phyloP scores from a whole-genome alignment of 2,797 vertebrate species.

The Poeciliopsis gracilis region DNA sequence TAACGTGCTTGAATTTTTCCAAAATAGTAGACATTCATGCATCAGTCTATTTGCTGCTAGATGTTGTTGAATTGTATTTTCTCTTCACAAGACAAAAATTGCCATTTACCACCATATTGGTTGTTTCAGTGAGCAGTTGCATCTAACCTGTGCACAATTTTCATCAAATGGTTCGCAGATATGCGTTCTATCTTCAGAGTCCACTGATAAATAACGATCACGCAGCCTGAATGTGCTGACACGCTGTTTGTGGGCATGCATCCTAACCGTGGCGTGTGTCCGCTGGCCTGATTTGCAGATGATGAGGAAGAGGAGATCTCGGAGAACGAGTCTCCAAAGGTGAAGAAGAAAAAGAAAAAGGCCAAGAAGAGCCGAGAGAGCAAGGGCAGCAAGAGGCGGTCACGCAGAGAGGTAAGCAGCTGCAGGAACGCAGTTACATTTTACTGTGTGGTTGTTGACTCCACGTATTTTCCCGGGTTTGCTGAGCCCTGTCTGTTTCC shows the following conservation, averaged over 20 bases:
- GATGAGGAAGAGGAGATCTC: conserved; percentile 96
- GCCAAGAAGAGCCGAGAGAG: conserved; percentile 95
- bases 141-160: background rate
- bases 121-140: background rate
- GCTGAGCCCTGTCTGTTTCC: background rate
- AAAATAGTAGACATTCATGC: background rate
- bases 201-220: conserved; percentile 6
- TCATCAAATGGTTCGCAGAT: conserved; percentile 4
- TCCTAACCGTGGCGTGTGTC: conserved; percentile 18
- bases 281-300: conserved; percentile 69
- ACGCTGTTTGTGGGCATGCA: background rate
- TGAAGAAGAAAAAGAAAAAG: conserved; percentile 99
- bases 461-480: background rate
- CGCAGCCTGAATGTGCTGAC: background rate
- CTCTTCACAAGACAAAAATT: background rate
- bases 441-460: background rate
- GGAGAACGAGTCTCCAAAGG: conserved; percentile 92
- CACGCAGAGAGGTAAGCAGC: conserved; percentile 89
- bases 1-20: background rate
- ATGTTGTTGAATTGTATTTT: background rate
- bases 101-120: background rate
- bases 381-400: conserved; percentile 93
- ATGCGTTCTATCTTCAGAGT: background rate
- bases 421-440: background rate
- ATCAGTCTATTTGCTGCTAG: background rate